Evolutionary conservation across 2,113 vertebrate species (phyloP), one percentile per base, ranked within the genome.

Genomic region (Odocoileus hemionus): DNA sequence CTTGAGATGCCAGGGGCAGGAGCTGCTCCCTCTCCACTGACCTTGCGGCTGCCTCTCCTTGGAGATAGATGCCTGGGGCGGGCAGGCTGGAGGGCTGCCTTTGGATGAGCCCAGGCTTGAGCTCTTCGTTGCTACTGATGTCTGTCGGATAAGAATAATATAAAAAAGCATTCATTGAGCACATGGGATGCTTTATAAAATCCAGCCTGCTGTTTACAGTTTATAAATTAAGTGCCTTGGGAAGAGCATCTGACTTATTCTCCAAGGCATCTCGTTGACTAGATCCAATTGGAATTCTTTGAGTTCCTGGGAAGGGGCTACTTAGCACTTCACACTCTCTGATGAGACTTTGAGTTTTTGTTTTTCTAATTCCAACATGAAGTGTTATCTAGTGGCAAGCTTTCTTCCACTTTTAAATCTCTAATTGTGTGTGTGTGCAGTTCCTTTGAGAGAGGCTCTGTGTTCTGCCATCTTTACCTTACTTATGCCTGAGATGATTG

Each of bases 161-260:
- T 87, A 55, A 92, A 93, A 97, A 95, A 47, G n/a, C n/a, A 96
- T 94, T 94, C 90, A 80, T 1, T 95, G 91, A 95, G 60, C 14
- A 2, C 67, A 88, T 4, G 5, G 60, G 70, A 96, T 96, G 88
- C 90, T 94, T 98, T 89, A 93, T 64, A 87, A 91, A 96, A 94
- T 96, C 88, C 74, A 98, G 84, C 52, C 84, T 84, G 52, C 93
- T 96, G 76, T 97, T 97, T 97, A 96, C 95, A 97, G 94, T 94
- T 97, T 98, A 98, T 97, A 97, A 97, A 97, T 97, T 95, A 97
- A 97, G 74, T 58, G 80, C 58, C 89, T 95, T 97, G 88, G 92
- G 55, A 97, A 94, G 91, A 61, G 70, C 39, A 94, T 95, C 89
- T 97, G 90, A 96, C 70, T 96, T 96, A 94, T 93, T 95, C 82